Conservation (phyloP, 2,797 vertebrate species). For the Periophthalmus magnuspinnatus region DNA sequence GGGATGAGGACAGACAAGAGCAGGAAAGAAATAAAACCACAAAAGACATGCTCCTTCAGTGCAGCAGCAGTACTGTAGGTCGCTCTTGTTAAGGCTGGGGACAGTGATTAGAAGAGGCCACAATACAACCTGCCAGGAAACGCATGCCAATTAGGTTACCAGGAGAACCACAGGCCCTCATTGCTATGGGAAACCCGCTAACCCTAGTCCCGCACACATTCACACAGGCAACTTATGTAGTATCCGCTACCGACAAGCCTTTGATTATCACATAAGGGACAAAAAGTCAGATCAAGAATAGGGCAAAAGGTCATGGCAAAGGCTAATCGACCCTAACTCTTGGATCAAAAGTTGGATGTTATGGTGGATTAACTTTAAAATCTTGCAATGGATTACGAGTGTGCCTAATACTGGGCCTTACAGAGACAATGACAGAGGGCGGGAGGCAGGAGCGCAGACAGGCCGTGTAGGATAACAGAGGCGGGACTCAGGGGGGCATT, state of each 20-base stretch:
- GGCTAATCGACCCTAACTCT: slow-evolving; percentile 16
- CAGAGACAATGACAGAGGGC: slow-evolving; percentile 18
- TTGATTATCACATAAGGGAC: slow-evolving; percentile 48
- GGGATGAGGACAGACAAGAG: slow-evolving; percentile 59
- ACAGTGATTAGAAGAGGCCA: slow-evolving; percentile 98
- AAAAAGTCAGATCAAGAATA: slow-evolving; percentile 8
- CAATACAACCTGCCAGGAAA: slow-evolving; percentile 97
- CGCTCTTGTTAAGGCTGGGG: slow-evolving; percentile 83
- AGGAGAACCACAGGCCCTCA: slow-evolving; percentile 88
- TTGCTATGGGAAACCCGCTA: slow-evolving; percentile 91
- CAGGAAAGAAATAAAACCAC: slow-evolving; percentile 75
- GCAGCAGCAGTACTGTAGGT: slow-evolving; percentile 71
- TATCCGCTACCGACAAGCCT: slow-evolving; percentile 45
- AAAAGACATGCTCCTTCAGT: slow-evolving; percentile 73
- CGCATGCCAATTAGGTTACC: slow-evolving; percentile 99
- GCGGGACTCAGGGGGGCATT: slow-evolving; percentile 53
- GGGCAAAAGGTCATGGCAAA: slow-evolving; percentile 26
- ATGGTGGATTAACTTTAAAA: slow-evolving; percentile 26
- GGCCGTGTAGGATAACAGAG: slow-evolving; percentile 35
- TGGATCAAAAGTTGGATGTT: slow-evolving; percentile 34
- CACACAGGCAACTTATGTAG: slow-evolving; percentile 26
- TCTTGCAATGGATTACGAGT: slow-evolving; percentile 26
- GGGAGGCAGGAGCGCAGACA: neutral
- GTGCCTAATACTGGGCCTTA: slow-evolving; percentile 15
- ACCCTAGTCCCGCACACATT: slow-evolving; percentile 45